Conservation (phyloP, 2,113 vertebrate species). For the Grammomys dolichurus region DNA sequence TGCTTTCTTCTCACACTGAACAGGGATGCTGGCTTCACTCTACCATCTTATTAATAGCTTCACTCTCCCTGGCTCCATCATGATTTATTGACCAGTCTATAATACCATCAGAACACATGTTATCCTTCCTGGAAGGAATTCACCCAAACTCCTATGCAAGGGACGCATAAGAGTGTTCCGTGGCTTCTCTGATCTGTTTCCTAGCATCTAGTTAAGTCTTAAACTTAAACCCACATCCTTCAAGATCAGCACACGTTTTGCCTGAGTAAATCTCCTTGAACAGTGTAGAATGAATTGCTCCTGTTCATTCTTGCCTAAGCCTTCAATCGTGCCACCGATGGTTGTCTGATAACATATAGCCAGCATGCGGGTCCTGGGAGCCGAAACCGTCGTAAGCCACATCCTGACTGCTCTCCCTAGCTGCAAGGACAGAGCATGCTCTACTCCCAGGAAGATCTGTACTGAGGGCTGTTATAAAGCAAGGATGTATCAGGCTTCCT, state of each 20-base stretch:
- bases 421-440: accelerated
- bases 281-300: not conserved
- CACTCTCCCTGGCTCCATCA: not conserved
- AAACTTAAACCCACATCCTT: not conserved
- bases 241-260: accelerated
- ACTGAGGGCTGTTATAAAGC: accelerated
- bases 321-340: not conserved
- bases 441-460: not conserved
- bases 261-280: not conserved
- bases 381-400: not conserved
- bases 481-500: accelerated
- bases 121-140: not conserved
- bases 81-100: accelerated
- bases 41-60: not conserved
- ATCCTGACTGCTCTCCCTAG: not conserved
- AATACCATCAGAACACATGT: accelerated
- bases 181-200: accelerated
- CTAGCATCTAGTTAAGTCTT: not conserved
- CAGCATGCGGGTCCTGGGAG: not conserved
- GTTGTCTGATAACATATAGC: accelerated
- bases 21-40: not conserved
- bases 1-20: not conserved
- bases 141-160: not conserved
- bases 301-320: accelerated
- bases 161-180: not conserved